These are phyloP conservation scores for Salminus brasiliensis DNA, from an alignment of 2,113 vertebrate genomes.

Conservation along the genomic window DNA sequence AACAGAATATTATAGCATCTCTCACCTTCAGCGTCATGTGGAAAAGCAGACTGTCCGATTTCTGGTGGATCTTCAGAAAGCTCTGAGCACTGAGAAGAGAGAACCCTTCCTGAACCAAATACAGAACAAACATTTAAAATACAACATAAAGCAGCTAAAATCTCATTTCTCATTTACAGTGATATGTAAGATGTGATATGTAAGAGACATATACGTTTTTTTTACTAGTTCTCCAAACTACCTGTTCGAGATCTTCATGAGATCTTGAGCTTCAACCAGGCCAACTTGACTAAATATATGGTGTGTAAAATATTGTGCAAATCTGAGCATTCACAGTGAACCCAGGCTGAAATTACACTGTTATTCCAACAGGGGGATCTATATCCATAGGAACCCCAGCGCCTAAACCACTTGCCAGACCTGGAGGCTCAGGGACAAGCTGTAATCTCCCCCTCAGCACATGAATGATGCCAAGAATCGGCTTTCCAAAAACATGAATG, in stretches of 20 bases:
- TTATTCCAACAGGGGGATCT: constrained; percentile 73
- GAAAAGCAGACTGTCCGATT: constrained; percentile 85
- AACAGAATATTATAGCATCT: background rate
- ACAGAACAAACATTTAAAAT: background rate
- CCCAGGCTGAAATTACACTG: constrained; percentile 48
- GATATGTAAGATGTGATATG: too few relatives aligned
- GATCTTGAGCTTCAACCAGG: too few relatives aligned
- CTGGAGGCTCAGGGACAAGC: background rate
- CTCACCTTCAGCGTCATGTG: constrained; percentile 79
- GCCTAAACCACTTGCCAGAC: background rate
- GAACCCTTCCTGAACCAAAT: constrained; percentile 85
- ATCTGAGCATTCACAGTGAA: background rate
- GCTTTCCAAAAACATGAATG: background rate
- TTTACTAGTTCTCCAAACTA: too few relatives aligned
- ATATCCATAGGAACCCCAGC: constrained; percentile 63
- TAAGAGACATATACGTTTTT: too few relatives aligned
- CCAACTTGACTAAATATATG: background rate
- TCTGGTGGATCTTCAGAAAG: constrained; percentile 83
- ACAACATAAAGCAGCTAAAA: background rate
- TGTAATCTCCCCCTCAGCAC: constrained; percentile 12
- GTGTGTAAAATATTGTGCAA: background rate
- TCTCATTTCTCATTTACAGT: background rate
- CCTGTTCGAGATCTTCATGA: too few relatives aligned
- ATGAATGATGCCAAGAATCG: constrained; percentile 13
- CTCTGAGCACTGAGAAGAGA: constrained; percentile 79